Evolutionary conservation across 2,113 vertebrate genomes (phyloP).

Genomic region (Prionailurus bengalensis): DNA sequence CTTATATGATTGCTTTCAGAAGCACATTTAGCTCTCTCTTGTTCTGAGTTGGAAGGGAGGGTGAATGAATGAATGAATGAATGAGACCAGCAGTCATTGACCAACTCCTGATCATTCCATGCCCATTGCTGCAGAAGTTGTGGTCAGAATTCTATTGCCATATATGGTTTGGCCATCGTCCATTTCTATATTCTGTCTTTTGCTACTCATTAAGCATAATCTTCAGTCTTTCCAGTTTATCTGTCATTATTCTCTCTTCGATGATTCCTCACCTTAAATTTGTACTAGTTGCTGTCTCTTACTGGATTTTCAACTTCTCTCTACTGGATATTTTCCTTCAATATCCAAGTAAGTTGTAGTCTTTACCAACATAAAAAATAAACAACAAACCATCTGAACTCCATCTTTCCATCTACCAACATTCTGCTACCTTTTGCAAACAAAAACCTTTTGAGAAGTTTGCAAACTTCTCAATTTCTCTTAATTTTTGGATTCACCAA

Average conservation of each 20-base stretch:
- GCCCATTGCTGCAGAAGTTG: not conserved
- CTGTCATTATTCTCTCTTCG: not conserved
- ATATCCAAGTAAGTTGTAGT: not conserved
- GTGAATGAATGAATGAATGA: not conserved
- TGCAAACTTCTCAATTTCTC: not conserved
- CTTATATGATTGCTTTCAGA: not conserved
- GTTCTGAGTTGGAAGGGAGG: not conserved
- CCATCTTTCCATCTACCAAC: not conserved
- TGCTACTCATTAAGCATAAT: not conserved
- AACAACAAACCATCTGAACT: not conserved
- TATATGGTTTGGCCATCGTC: not conserved
- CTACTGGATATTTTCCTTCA: not conserved
- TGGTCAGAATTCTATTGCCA: not conserved
- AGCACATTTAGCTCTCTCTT: not conserved
- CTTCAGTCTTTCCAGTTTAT: not conserved
- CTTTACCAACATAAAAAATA: not conserved
- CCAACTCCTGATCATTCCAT: not conserved
- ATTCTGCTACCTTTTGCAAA: not conserved
- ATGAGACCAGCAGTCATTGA: not conserved
- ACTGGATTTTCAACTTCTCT: slow-evolving; percentile 1
- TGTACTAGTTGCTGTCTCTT: not conserved
- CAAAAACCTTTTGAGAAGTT: not conserved
- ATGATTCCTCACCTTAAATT: not conserved
- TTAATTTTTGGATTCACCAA: not conserved
- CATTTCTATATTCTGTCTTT: not conserved